Base-by-base conservation (phyloP, 1,140 invertebrate species). In the Danaus plexippus region DNA sequence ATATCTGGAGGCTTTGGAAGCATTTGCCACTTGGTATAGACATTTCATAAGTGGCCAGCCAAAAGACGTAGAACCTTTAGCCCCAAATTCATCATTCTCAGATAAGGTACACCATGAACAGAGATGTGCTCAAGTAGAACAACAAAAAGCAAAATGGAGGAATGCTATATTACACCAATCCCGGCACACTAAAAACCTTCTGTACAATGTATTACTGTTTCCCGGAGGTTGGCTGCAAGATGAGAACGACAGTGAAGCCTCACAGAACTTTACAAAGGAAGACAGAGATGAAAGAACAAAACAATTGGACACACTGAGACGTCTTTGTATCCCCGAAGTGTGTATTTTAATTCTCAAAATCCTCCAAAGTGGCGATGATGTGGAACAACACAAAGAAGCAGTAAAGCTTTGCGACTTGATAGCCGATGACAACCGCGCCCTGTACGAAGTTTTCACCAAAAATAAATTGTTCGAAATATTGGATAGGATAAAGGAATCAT, bases 221-320 rank as follows among this genome's bases (percentile, higher is more conserved):
- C 93, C 95, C 43, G 93, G 95, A 65, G 95, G 96, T 32, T 98
- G 96, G 96, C 88, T 98, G 54, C 90, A 92, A 15, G 96, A 97
- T 78, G 88, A 90, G 7, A 88, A 87, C 57, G 85, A 88, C 53
- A 80, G 80, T 54, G 71, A 80, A 9, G 71, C 83, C 1, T 79
- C 77, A 0, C 56, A 63, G n/a, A 87, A 77, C 11, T 73, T 85
- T 9, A 85, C 85, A 47, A 71, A 87, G 49, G 80, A 88, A 47
- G 87, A 89, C 69, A 81, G 90, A 74, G 72, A 88, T 69, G 80
- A 89, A 55, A 87, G 87, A 55, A 51, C 57, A 1, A 86, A 88
- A 47, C 94, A 97, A 74, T 86, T 97, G 83, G 88, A 91, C 42
- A 90, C 91, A 63, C 82, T 98, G 9, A 90, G 96, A 53, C 90